Conservation (phyloP, 2,797 vertebrate species). For the Sebastes steindachneri region DNA sequence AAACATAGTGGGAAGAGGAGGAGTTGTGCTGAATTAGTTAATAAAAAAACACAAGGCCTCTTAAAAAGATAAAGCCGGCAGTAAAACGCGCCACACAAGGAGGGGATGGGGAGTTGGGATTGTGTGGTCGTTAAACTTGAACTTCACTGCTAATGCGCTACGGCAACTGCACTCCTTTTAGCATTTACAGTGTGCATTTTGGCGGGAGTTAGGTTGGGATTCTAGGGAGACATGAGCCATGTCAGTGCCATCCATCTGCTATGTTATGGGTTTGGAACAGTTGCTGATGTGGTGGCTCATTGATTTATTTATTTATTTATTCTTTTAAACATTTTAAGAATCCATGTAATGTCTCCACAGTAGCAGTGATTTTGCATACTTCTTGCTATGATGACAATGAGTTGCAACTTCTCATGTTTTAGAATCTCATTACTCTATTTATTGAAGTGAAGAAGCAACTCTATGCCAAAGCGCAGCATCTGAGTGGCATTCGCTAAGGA, state of each 20-base stretch:
- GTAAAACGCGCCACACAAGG: conserved; percentile 6
- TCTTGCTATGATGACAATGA: background rate
- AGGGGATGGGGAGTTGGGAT: background rate
- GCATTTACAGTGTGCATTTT: conserved; percentile 23
- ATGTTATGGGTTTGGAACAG: background rate
- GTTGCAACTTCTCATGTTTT: background rate
- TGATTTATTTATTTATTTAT: conserved; percentile 1
- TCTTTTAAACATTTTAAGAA: background rate
- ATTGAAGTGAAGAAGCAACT: background rate
- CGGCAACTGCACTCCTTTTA: conserved; percentile 8
- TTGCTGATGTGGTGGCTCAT: conserved; percentile 4
- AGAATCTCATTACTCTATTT: background rate
- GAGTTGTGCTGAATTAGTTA: background rate
- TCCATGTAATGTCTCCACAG: background rate
- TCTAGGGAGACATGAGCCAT: background rate
- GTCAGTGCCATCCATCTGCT: conserved; percentile 5
- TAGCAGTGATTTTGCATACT: background rate
- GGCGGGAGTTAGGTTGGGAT: conserved; percentile 10
- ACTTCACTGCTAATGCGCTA: conserved; percentile 32
- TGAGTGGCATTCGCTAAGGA: background rate
- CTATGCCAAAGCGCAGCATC: background rate
- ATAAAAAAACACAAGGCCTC: background rate
- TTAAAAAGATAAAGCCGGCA: conserved; percentile 11
- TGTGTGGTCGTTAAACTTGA: conserved; percentile 50
- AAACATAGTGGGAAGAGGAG: background rate